Conservation (phyloP, 2,888 invertebrate species). For the Strigamia crassipes region DNA sequence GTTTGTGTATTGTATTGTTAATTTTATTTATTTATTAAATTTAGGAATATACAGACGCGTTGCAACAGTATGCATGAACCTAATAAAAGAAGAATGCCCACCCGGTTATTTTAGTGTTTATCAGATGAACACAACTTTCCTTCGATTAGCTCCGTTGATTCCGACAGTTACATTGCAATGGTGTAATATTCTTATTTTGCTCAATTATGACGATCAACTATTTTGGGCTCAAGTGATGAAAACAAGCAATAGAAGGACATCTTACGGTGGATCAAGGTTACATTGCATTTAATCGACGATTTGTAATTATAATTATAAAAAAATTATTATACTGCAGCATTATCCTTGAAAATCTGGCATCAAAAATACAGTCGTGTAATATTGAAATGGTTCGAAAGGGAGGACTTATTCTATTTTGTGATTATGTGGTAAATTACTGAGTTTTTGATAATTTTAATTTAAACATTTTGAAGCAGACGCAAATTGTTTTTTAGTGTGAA, state of each 20-base stretch:
- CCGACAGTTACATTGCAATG: constrained; percentile 76
- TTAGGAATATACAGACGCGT: constrained; percentile 61
- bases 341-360: background rate
- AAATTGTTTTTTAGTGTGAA: constrained; percentile 59
- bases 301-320: background rate
- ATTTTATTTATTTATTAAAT: constrained; percentile 8
- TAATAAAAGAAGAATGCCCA: constrained; percentile 57
- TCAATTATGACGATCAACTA: constrained; percentile 71
- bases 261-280: constrained; percentile 50
- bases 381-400: constrained; percentile 70
- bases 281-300: background rate
- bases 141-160: constrained; percentile 64
- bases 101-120: constrained; percentile 60
- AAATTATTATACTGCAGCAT: background rate
- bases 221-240: constrained; percentile 72
- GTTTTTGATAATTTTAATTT: background rate
- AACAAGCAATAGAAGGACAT: constrained; percentile 54
- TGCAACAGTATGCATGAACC: constrained; percentile 64
- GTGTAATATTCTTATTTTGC: constrained; percentile 74
- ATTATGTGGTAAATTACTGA: constrained; percentile 70
- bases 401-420: constrained; percentile 74
- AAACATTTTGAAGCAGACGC: background rate
- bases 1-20: background rate
- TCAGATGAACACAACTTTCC: constrained; percentile 66
- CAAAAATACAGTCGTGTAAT: constrained; percentile 58